Evolutionary conservation across 2,888 invertebrate species (phyloP), one percentile per base, ranked within the genome.

Genomic region (Eulithis testata): DNA sequence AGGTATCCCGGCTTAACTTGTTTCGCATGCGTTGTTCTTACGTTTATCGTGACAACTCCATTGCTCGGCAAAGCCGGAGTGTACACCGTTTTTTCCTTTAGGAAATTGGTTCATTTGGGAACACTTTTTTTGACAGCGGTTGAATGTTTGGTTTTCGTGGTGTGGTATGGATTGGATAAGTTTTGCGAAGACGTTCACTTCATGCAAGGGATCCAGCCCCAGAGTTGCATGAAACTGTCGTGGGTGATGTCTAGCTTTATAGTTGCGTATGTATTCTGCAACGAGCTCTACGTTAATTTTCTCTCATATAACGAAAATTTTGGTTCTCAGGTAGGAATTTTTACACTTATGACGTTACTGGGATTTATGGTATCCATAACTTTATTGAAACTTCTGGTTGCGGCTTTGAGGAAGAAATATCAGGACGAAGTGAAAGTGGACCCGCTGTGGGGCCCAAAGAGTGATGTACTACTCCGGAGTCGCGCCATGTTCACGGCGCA

Each of bases 171-270:
- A 0, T 45, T 89, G 11, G 80, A 83, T 2, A 86, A 72, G 62
- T 91, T 93, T 74, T 81, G 83, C 0, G 93, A 93, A 78, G 92
- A 93, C 58, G 82, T 93, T 9, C 92, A 93, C 73, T 93, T 93
- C 60, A 92, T 93, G 91, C 82, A 89, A 61, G 93, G 93, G 0
- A 77, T 89, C 7, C 84, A 83, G 37, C 89, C 91, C 1, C 83
- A 79, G 21, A 74, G 66, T 12, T 85, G 65, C 40, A 84, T 91
- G 73, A 90, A 87, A 73, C 14, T 80, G 0, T 70, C 76, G 6
- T 92, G 90, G 89, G 4, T 85, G 0, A 11, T 76, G 3, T 81
- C 87, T 0, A 72, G 68, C 21, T 27, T 76, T 0, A 43, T 85
- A 3, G 69, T 88, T 7, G 40, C 65, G 0, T 90, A 84, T 65